A percentile compares a stretch with the other conserved stretches of the same genome.
These are phyloP conservation scores for Cylas formicarius DNA, from an alignment of 1,140 invertebrate genomes.

Conservation along the genomic window DNA sequence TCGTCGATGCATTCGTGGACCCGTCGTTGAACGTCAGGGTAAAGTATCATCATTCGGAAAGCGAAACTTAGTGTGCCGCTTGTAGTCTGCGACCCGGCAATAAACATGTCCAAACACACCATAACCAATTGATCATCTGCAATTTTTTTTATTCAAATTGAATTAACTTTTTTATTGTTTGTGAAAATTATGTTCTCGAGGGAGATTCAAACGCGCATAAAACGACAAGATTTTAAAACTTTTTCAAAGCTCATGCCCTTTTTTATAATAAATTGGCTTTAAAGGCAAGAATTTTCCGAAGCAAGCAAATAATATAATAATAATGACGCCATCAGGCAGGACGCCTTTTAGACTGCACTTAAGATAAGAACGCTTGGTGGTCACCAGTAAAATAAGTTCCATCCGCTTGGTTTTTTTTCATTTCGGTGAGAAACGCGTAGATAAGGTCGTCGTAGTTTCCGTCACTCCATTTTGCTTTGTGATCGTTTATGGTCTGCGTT, in stretches of 20 bases:
- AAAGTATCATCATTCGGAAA: constrained; percentile 55
- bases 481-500: constrained; percentile 48
- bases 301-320: too few species aligned
- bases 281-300: too few species aligned
- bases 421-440: constrained; percentile 59
- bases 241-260: too few species aligned
- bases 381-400: constrained; percentile 27
- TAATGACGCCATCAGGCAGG: too few species aligned
- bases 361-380: too few species aligned
- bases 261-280: too few species aligned
- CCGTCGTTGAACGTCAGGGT: constrained; percentile 57
- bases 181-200: too few species aligned
- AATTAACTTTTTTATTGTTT: too few species aligned
- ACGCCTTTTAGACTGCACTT: too few species aligned
- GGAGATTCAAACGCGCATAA: too few species aligned
- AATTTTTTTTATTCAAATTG: too few species aligned
- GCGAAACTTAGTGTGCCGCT: constrained; percentile 55
- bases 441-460: constrained; percentile 59
- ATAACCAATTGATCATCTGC: constrained; percentile 57
- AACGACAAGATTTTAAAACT: too few species aligned
- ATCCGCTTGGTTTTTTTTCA: constrained; percentile 38
- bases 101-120: constrained; percentile 60
- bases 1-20: constrained; percentile 62
- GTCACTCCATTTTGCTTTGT: constrained; percentile 46
- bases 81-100: constrained; percentile 65